phyloP scores from a whole-genome alignment of 1,140 invertebrate genomes.

The Pinna nobilis region DNA sequence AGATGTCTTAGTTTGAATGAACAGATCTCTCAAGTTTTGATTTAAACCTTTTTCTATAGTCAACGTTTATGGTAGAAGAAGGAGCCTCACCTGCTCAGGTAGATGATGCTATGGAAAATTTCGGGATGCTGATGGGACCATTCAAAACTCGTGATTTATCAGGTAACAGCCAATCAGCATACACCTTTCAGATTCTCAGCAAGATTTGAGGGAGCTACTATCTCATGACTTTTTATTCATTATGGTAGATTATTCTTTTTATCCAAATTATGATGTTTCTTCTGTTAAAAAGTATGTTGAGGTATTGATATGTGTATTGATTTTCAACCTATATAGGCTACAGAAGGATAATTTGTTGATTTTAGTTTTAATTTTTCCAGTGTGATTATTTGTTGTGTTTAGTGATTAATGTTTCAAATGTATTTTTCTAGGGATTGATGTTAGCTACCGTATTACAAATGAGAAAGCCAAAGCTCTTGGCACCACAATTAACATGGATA shows the following conservation, averaged over 20 bases:
- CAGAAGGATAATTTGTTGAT: too few relatives aligned
- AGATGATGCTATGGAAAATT: conserved; percentile 67
- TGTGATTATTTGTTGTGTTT: too few relatives aligned
- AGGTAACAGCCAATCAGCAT: conserved; percentile 64
- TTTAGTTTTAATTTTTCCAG: too few relatives aligned
- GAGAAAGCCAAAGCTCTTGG: conserved; percentile 56
- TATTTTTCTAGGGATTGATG: conserved; percentile 53
- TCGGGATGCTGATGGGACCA: conserved; percentile 71
- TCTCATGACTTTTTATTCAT: too few relatives aligned
- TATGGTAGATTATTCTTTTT: too few relatives aligned
- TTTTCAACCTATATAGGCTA: background rate
- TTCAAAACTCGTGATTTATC: conserved; percentile 68
- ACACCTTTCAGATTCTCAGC: background rate
- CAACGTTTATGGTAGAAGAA: conserved; percentile 66
- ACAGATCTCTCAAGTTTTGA: background rate
- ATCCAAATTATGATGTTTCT: background rate
- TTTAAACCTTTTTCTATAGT: conserved; percentile 34
- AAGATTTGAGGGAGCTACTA: background rate
- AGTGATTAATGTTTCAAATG: too few relatives aligned
- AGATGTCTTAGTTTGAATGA: background rate
- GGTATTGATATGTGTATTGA: background rate
- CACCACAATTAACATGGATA: conserved; percentile 49
- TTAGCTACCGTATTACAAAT: conserved; percentile 53
- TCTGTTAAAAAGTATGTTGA: background rate
- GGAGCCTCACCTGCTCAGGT: conserved; percentile 66